Conservation (phyloP, 2,113 vertebrate species). For the Cyprinodon brontotheroides region DNA sequence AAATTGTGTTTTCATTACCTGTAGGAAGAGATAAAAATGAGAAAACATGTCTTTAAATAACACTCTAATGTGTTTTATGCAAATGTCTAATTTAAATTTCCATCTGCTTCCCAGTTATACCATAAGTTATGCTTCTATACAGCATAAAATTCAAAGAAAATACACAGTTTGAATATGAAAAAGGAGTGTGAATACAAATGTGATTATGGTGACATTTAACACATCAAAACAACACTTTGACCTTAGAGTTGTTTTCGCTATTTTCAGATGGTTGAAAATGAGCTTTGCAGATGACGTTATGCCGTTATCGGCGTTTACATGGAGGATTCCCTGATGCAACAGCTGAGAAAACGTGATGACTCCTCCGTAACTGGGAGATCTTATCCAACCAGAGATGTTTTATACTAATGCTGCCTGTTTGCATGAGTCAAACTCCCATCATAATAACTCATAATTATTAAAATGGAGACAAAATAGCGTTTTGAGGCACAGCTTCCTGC, state of each 20-base stretch:
- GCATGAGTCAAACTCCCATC: too few species aligned
- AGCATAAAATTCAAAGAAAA: background rate
- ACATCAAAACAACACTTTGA: background rate
- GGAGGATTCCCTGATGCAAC: too few species aligned
- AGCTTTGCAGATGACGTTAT: background rate
- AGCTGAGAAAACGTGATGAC: background rate
- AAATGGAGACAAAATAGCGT: background rate
- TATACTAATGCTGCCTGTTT: background rate
- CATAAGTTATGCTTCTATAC: background rate
- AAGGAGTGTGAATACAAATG: too few species aligned
- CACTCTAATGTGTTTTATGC: background rate
- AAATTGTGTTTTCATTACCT: too few species aligned
- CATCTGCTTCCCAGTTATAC: background rate
- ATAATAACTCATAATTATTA: background rate
- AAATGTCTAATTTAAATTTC: background rate
- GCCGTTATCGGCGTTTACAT: background rate
- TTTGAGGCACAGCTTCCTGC: background rate
- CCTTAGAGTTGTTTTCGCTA: too few species aligned
- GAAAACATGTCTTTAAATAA: too few species aligned
- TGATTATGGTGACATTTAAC: background rate
- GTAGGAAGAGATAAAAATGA: too few species aligned
- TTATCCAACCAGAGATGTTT: background rate
- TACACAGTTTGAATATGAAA: background rate
- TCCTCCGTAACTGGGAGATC: background rate
- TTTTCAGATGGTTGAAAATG: background rate